A percentile compares a stretch with the other conserved stretches of the same genome.
Evolutionary conservation across 2,113 vertebrate species (phyloP).

Genomic region (Varanus komodoensis): DNA sequence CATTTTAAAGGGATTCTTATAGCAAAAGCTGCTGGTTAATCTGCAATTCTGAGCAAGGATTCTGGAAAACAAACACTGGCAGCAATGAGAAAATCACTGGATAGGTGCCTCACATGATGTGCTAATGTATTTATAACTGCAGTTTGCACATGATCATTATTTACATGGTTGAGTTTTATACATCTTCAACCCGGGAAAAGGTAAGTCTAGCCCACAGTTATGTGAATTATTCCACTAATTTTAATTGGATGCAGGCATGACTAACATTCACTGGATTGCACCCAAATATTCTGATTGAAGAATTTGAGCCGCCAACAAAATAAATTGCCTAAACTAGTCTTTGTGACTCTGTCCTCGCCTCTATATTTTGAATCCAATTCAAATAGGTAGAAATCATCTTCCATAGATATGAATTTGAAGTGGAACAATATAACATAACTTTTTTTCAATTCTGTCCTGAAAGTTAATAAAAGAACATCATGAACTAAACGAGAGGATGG

Average conservation of each 20-base stretch:
- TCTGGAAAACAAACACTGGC: neutral
- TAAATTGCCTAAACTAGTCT: constrained; percentile 2
- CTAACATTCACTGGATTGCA: constrained; percentile 23
- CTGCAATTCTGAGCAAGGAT: neutral
- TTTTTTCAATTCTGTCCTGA: neutral
- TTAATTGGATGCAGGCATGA: constrained; percentile 2
- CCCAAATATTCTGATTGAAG: neutral
- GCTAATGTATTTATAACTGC: neutral
- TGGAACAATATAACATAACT: neutral
- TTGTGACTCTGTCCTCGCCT: neutral
- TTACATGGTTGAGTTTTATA: neutral
- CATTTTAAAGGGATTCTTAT: neutral
- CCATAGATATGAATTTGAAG: neutral
- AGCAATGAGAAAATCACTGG: neutral
- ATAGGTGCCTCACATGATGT: neutral
- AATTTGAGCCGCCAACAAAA: constrained; percentile 1
- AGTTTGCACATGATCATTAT: constrained; percentile 4
- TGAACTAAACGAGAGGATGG: neutral
- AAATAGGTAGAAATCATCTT: neutral
- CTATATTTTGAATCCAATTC: neutral
- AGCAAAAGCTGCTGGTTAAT: neutral
- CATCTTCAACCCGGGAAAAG: neutral
- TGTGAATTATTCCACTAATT: constrained; percentile 4
- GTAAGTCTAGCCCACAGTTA: neutral
- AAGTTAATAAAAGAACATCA: constrained; percentile 12